Evolutionary conservation across 2,113 vertebrate genomes (phyloP).

Genomic region (Pitta sordida): DNA sequence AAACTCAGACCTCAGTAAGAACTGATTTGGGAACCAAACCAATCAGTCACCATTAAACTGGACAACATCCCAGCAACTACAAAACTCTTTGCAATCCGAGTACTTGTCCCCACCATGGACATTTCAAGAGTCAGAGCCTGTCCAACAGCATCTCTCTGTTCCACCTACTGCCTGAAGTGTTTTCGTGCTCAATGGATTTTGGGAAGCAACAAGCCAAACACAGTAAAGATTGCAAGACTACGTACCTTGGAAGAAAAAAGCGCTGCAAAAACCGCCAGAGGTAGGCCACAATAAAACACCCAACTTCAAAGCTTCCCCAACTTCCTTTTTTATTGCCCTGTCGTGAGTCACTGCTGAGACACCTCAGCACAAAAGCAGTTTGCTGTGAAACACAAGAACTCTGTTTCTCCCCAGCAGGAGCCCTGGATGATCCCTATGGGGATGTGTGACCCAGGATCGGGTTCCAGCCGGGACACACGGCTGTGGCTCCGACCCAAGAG

Average conservation of each 20-base stretch:
- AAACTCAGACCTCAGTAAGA: background rate
- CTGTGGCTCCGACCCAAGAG: background rate
- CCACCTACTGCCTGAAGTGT: background rate
- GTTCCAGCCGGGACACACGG: background rate
- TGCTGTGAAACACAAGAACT: slow-evolving; percentile 13
- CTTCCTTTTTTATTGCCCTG: background rate
- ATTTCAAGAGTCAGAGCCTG: background rate
- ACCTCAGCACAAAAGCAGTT: background rate
- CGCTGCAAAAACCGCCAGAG: background rate
- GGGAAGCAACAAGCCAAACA: background rate
- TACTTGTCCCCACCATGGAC: accelerated
- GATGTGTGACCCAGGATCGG: background rate
- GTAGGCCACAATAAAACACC: background rate
- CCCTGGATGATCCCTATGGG: background rate
- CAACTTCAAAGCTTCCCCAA: background rate
- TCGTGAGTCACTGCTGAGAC: background rate
- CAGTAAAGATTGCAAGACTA: background rate
- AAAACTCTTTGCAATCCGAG: background rate
- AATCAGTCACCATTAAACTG: background rate
- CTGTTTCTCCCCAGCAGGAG: background rate
- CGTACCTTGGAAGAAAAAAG: accelerated
- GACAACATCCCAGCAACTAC: background rate
- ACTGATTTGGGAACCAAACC: background rate
- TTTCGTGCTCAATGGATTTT: background rate
- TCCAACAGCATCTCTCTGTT: accelerated